Conservation (phyloP, 2,113 vertebrate genomes). For the Misgurnus mizolepis region DNA sequence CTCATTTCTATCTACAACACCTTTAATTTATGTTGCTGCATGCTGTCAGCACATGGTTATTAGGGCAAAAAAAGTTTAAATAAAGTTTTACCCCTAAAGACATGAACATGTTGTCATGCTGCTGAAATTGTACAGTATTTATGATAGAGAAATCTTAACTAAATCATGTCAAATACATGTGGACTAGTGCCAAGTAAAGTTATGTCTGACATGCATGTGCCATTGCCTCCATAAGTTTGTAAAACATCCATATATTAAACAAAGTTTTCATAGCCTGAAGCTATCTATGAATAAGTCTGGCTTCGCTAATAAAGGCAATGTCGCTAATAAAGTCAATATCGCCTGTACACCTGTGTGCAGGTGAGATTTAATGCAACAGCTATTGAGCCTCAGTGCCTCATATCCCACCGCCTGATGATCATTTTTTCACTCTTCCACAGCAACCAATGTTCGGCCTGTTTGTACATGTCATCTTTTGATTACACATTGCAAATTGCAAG, state of each 20-base stretch:
- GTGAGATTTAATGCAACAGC: slow-evolving; percentile 64
- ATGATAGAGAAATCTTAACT: too few relatives aligned
- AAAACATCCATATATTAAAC: slow-evolving; percentile 72
- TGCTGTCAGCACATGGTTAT: slow-evolving; percentile 5
- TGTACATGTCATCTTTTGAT: slow-evolving; percentile 26
- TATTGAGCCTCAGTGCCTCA: slow-evolving; percentile 53
- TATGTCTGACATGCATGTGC: slow-evolving; percentile 49
- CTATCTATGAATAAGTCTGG: slow-evolving; percentile 73
- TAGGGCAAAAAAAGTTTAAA: background rate
- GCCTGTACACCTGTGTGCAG: slow-evolving; percentile 61
- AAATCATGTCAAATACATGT: too few relatives aligned
- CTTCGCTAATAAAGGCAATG: slow-evolving; percentile 67
- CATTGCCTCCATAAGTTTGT: slow-evolving; percentile 63
- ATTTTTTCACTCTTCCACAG: slow-evolving; percentile 1
- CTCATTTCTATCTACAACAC: slow-evolving; percentile 27
- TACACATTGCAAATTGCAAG: background rate
- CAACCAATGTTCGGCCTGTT: slow-evolving; percentile 5
- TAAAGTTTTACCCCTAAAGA: too few relatives aligned
- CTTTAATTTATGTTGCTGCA: background rate
- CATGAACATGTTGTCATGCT: too few relatives aligned
- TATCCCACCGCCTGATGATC: slow-evolving; percentile 35
- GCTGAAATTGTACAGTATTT: too few relatives aligned
- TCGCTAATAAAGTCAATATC: slow-evolving; percentile 62
- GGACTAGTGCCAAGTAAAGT: too few relatives aligned
- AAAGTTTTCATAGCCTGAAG: slow-evolving; percentile 71